Conservation (phyloP, 2,113 vertebrate species). For the Ciconia maguari region DNA sequence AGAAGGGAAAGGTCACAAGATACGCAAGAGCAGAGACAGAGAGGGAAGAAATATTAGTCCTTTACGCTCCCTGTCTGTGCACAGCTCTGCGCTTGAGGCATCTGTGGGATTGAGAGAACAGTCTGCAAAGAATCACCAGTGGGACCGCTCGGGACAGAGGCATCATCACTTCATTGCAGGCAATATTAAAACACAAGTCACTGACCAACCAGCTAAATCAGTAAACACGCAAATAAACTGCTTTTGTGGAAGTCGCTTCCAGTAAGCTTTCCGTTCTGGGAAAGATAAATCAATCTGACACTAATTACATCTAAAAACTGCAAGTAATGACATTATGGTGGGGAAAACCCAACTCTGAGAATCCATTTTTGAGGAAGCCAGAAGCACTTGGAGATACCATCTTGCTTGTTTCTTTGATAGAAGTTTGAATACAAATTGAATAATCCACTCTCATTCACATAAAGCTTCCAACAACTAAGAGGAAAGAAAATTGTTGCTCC, state of each 20-base stretch:
- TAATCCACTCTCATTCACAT: neutral
- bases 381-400: neutral
- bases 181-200: neutral
- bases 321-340: neutral
- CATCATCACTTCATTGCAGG: neutral
- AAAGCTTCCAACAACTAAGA: neutral
- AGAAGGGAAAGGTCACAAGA: neutral
- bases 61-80: neutral
- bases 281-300: neutral
- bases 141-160: neutral
- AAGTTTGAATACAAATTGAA: neutral
- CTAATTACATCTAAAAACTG: neutral
- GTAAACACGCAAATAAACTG: neutral
- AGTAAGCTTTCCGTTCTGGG: neutral
- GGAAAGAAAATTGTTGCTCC: neutral
- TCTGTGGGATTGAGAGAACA: neutral
- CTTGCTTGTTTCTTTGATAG: neutral
- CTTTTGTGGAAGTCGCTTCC: neutral
- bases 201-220: neutral
- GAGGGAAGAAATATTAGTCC: neutral
- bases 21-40: neutral
- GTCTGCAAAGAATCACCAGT: neutral
- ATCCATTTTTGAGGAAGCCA: neutral
- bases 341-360: neutral
- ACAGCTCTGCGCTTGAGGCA: neutral